These are phyloP conservation scores for Amblyornis subalaris DNA, from an alignment of 2,113 vertebrate genomes.

Conservation along the genomic window DNA sequence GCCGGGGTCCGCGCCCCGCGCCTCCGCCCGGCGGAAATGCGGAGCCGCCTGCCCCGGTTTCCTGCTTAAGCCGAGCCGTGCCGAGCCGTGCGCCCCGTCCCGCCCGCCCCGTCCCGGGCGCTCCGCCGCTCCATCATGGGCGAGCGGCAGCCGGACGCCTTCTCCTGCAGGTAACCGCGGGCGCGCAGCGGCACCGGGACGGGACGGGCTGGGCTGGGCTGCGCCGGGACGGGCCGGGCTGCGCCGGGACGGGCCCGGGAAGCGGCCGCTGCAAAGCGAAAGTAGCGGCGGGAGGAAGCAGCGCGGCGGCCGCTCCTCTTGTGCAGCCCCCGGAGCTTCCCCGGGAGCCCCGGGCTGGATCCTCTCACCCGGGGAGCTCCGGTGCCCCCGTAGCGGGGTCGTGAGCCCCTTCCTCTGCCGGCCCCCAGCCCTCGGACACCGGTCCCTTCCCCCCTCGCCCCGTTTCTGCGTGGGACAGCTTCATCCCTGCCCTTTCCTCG, in stretches of 20 bases:
- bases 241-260: not conserved
- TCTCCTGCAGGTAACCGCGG: conserved; percentile 38
- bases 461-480: not conserved
- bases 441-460: too few relatives aligned
- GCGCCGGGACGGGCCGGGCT: not conserved
- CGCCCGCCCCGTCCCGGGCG: not conserved
- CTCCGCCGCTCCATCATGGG: conserved; percentile 29
- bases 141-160: conserved; percentile 22
- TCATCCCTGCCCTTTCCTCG: not conserved
- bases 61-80: not conserved
- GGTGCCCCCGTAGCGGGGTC: fast-evolving
- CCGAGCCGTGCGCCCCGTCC: not conserved
- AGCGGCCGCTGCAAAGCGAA: not conserved
- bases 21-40: conserved; percentile 33
- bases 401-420: not conserved
- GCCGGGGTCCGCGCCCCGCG: not conserved
- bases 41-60: conserved; percentile 28
- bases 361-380: not conserved
- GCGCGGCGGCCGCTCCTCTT: not conserved
- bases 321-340: not conserved
- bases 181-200: not conserved
- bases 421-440: not conserved
- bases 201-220: not conserved
- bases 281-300: not conserved
- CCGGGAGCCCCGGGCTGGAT: not conserved